Conservation (phyloP, 2,113 vertebrate species). For the Pandion haliaetus region DNA sequence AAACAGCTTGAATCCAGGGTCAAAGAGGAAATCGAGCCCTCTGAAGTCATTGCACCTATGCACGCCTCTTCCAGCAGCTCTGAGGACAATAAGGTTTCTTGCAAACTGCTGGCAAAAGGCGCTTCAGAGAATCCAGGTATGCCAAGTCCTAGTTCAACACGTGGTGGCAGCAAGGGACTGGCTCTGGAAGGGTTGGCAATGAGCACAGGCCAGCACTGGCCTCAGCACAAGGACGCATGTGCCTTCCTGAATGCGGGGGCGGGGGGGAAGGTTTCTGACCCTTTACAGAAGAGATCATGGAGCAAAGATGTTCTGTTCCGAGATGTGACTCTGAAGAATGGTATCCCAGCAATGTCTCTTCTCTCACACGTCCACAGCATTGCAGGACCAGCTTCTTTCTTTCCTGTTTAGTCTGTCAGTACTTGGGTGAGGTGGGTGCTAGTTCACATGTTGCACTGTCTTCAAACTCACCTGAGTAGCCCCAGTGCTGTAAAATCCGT, state of each 20-base stretch:
- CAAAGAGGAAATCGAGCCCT: not conserved
- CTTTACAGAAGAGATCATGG: not conserved
- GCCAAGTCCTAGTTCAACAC: not conserved
- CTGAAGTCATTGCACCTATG: rapidly evolving
- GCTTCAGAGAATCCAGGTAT: rapidly evolving
- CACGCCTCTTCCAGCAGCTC: not conserved
- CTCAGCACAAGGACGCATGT: not conserved
- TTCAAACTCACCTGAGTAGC: not conserved
- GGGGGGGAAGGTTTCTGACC: not conserved
- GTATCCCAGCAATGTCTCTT: not conserved
- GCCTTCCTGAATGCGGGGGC: not conserved
- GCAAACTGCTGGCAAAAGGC: not conserved
- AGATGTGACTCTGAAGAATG: not conserved
- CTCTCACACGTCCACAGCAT: not conserved
- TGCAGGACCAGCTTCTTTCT: not conserved
- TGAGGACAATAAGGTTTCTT: rapidly evolving
- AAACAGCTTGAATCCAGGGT: no score
- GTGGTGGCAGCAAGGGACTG: slow-evolving; percentile 56
- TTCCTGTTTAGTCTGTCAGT: not conserved
- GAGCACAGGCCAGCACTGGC: not conserved
- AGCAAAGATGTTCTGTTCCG: not conserved
- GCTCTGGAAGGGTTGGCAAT: not conserved
- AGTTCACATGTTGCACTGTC: not conserved
- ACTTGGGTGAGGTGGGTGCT: not conserved
- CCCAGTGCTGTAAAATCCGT: not conserved